These are phyloP conservation scores for Oncopeltus fasciatus DNA, from an alignment of 1,140 invertebrate species.

Conservation along the genomic window DNA sequence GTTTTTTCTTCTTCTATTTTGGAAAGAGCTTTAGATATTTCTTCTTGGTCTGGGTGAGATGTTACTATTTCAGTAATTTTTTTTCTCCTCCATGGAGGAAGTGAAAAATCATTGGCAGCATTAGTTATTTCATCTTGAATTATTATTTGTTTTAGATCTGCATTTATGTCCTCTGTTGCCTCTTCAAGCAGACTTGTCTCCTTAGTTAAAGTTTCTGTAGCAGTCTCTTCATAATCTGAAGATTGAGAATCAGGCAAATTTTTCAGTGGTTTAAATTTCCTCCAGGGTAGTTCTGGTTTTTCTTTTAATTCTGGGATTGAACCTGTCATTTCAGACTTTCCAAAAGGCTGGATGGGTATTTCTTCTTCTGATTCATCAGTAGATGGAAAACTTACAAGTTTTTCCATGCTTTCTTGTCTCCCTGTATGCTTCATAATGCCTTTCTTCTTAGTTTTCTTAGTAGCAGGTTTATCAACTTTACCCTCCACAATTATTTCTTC, in stretches of 20 bases:
- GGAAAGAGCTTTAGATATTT: constrained; percentile 6
- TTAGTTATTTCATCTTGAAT: constrained; percentile 6
- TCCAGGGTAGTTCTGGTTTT: constrained; percentile 22
- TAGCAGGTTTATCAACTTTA: background rate
- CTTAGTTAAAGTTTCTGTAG: too few relatives aligned
- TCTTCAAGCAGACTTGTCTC: too few relatives aligned
- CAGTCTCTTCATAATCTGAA: too few relatives aligned
- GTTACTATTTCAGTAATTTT: constrained; percentile 16
- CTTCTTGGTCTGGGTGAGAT: too few relatives aligned
- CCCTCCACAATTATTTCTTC: constrained; percentile 15
- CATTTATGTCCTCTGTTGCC: too few relatives aligned
- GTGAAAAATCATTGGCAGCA: too few relatives aligned
- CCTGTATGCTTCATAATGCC: constrained; percentile 17
- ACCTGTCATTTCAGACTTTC: constrained; percentile 13
- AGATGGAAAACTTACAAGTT: constrained; percentile 10
- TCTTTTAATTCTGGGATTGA: constrained; percentile 13
- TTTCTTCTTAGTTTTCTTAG: constrained; percentile 13
- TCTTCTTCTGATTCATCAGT: constrained; percentile 19
- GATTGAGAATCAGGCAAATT: background rate
- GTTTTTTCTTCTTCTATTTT: constrained; percentile 17
- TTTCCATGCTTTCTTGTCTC: constrained; percentile 10
- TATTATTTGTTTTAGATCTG: constrained; percentile 8
- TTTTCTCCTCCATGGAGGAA: constrained; percentile 11
- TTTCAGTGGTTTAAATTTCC: constrained; percentile 14
- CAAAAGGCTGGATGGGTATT: constrained; percentile 10